Conservation (phyloP, 2,113 vertebrate genomes). For the Peucedramus taeniatus region DNA sequence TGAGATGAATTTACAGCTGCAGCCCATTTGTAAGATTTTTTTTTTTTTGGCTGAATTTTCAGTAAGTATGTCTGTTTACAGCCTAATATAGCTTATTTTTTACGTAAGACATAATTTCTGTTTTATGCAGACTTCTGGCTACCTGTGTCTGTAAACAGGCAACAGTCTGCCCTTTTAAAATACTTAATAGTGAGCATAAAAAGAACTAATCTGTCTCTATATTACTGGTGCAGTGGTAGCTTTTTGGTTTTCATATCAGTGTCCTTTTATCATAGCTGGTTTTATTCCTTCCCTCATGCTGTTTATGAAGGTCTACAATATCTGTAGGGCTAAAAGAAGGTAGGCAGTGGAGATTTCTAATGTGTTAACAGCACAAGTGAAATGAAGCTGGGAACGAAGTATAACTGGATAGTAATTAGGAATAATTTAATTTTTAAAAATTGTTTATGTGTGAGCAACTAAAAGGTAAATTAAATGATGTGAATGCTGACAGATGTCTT, state of each 20-base stretch:
- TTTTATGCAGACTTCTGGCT: background rate
- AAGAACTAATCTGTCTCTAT: background rate
- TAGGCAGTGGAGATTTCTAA: background rate
- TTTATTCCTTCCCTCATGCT: background rate
- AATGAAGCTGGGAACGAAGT: background rate
- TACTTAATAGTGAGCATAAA: background rate
- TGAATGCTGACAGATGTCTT: background rate
- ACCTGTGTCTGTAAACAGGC: background rate
- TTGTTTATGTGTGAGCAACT: background rate
- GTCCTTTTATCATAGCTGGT: background rate
- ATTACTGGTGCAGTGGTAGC: background rate
- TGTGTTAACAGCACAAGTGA: background rate
- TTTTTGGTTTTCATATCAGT: background rate
- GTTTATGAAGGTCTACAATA: background rate
- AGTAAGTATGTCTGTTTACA: background rate
- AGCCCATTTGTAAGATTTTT: constrained; percentile 2
- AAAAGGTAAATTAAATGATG: background rate
- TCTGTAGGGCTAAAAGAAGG: background rate
- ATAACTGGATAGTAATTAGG: background rate
- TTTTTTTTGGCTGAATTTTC: background rate
- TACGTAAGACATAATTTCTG: background rate
- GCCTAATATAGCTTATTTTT: background rate
- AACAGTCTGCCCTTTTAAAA: background rate
- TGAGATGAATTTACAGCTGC: background rate
- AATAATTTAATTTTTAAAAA: background rate